Base-by-base conservation (phyloP, 30 jellyfish, hydroid and myxozoan genomes). In the Aurelia sp. region DNA sequence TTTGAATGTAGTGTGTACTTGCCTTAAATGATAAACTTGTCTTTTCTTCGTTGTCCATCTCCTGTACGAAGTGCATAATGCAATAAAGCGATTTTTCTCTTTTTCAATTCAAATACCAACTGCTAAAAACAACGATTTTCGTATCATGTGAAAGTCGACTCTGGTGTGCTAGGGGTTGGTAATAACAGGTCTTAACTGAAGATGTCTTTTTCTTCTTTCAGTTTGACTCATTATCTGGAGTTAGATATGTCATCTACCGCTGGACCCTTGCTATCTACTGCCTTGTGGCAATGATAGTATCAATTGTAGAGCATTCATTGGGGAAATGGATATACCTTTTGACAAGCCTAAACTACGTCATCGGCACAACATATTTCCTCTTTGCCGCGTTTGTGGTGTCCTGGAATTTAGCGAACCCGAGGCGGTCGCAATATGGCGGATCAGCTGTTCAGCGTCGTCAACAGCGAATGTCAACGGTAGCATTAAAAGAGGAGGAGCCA, bases 321-420 rank as follows among this genome's bases (percentile, higher is more conserved):
- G 64, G 31, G 2, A 30, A n/a, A 4, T 84, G 93, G 93, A 20
- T 84, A 0, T 84, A 71, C 57, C 76, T 75, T 1, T 61, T 84
- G 62, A 84, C 93, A 18, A 84, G 93, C 73, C 20, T 60, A 15
- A 84, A 84, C 75, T 84, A 84, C 67, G 44, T 84, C 60, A 11
- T 72, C 16, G 62, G 22, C 33, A 84, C 93, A 0, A 41, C 74
- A 4, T 84, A 84, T 84, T 71, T 84, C 21, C 66, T 72, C 5
- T 72, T 30, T 33, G 73, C 93, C 7, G 93, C 93, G 0, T n/a
- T 62, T 6, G n/a, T 20, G 21, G 81, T 60, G 66, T 50, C 93
- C 44, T 73, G 60, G 69, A 8, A 59, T 9, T 21, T 59, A 10
- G 69, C 69, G 23, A 18, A n/a, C 2, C 33, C 69, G 69, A n/a